phyloP scores from a whole-genome alignment of 1,140 invertebrate species.

The Paraescarpia echinospica region DNA sequence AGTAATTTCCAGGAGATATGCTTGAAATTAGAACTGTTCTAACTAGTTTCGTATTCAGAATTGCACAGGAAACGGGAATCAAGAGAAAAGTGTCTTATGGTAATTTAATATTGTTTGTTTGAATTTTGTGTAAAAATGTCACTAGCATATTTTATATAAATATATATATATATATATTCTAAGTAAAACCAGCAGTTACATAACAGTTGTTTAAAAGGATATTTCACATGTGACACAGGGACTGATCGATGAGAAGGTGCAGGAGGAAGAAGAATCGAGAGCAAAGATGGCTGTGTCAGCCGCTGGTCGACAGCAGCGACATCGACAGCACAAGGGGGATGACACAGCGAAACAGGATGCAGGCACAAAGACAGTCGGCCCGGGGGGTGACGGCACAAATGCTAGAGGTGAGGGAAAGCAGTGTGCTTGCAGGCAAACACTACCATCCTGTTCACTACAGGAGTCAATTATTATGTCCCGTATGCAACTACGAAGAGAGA shows the following conservation, averaged over 20 bases:
- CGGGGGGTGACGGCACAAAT: not conserved
- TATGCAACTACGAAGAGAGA: no score
- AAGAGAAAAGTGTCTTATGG: not conserved
- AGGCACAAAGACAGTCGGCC: not conserved
- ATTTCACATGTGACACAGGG: slow-evolving; percentile 39
- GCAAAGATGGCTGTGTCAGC: slow-evolving; percentile 60
- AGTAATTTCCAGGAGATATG: not conserved
- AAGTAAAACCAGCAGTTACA: not conserved
- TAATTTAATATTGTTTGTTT: not conserved
- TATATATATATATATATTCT: no score
- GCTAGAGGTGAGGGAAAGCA: not conserved
- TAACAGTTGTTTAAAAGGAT: not conserved
- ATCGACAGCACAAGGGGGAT: not conserved
- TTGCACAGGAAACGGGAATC: not conserved
- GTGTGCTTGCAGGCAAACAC: not conserved
- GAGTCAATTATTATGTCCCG: no score
- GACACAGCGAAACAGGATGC: not conserved
- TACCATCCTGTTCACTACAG: no score
- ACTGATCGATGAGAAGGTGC: slow-evolving; percentile 66
- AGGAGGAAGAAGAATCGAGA: slow-evolving; percentile 60
- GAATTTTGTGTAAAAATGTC: not conserved
- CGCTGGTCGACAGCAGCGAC: slow-evolving; percentile 48
- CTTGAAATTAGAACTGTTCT: not conserved
- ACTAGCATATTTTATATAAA: not conserved
- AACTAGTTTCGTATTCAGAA: not conserved